These are phyloP conservation scores for Thera britannica DNA, from an alignment of 2,888 invertebrate species.

Conservation along the genomic window DNA sequence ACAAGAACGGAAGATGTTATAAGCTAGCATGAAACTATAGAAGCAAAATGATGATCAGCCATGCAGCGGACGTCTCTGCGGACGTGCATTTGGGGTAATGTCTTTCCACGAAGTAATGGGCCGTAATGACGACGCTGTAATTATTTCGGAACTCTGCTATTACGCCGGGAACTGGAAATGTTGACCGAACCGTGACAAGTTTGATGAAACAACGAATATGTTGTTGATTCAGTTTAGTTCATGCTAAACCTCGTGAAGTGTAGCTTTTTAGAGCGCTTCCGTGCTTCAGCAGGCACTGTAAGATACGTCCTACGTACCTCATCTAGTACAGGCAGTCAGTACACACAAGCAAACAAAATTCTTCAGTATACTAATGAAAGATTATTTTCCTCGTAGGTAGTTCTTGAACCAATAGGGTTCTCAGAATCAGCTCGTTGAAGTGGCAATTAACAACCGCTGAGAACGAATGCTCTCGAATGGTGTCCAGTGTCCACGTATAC, in stretches of 20 bases:
- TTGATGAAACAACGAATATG: conserved; percentile 18
- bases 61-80: conserved; percentile 40
- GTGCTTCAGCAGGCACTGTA: not conserved
- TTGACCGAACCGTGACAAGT: conserved; percentile 22
- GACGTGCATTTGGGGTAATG: conserved; percentile 59
- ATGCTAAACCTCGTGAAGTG: not conserved
- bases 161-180: conserved; percentile 24
- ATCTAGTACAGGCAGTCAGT: too few species aligned
- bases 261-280: not conserved
- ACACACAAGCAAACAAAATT: too few species aligned
- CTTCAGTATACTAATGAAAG: too few species aligned
- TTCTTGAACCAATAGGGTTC: too few species aligned
- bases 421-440: too few species aligned
- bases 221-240: conserved; percentile 4
- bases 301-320: not conserved
- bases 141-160: conserved; percentile 33
- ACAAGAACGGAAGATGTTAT: not conserved
- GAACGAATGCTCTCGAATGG: too few species aligned
- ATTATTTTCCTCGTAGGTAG: too few species aligned
- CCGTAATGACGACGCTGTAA: conserved; percentile 46
- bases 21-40: conserved; percentile 1
- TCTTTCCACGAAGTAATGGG: conserved; percentile 45
- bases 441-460: too few species aligned
- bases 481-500: too few species aligned
- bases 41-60: conserved; percentile 23